Base-by-base conservation (phyloP, 2,113 vertebrate species). In the Sceloporus undulatus region DNA sequence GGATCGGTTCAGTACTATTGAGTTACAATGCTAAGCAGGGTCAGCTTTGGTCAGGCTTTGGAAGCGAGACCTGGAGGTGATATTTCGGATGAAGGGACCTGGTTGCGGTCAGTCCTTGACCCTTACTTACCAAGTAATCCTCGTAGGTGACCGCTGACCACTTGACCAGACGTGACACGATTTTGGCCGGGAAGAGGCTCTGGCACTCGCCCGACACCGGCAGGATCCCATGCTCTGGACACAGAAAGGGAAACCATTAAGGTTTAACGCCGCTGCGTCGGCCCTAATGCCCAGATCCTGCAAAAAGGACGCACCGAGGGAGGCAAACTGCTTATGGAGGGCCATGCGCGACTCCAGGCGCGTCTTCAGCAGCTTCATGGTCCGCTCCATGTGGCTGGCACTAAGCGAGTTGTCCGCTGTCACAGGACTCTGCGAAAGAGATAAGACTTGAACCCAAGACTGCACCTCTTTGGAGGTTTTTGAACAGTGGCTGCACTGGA, bases 331-430 rank as follows among this genome's bases (percentile, higher is more conserved):
- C 91, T 98, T 99, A 94, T 99, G 98, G 76, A 99, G 96, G 89
- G 98, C 98, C 92, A 99, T 93, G 75, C 98, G 98, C 65, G 98
- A 98, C 95, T 97, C 98, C 79, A 99, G 96, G 65, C 99, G 96
- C 27, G 96, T 96, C 86, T 97, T 97, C 86, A 99, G 97, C 85
- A 99, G 96, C 91, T 98, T 99, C 96, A 99, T 98, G 0, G 98
- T 99, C 90, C 91, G 97, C 95, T 99, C 98, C 99, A 99, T 99
- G 95, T 99, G 98, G 94, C 98, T 99, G 92, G 99, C 98, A 0
- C 99, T 99, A 89, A 99, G 96, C 0, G 98, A 97, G 87, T 98
- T 99, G 89, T 98, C 96, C 0, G 97, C 94, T 0, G 95, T n/a
- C 82, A 97, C 95, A 0, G 91, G 91, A 87, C 96, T 96, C 97